Evolutionary conservation across 2,888 invertebrate species (phyloP).

Genomic region (Plebejus anna): DNA sequence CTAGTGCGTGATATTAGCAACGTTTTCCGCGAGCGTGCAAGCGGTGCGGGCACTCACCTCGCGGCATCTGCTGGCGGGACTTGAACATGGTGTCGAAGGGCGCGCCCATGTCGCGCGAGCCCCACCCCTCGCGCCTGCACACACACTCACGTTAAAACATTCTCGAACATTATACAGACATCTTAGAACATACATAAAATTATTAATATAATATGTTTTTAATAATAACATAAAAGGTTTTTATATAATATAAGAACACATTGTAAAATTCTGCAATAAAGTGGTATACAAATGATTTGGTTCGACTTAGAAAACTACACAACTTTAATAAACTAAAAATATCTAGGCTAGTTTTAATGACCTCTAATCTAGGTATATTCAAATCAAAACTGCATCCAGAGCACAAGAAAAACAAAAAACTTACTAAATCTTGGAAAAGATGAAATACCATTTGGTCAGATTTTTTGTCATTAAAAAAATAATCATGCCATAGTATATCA

Average conservation of each 20-base stretch:
- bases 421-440: background rate
- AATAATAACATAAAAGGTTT: background rate
- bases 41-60: conserved; percentile 79
- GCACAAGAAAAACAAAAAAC: too few relatives aligned
- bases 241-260: too few relatives aligned
- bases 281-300: too few relatives aligned
- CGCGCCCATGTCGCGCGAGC: conserved; percentile 84
- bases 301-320: too few relatives aligned
- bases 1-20: conserved; percentile 51
- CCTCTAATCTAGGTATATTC: too few relatives aligned
- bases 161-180: background rate
- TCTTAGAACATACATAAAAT: background rate
- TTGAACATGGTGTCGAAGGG: conserved; percentile 87
- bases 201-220: background rate
- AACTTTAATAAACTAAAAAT: too few relatives aligned
- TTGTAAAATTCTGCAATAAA: too few relatives aligned
- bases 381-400: too few relatives aligned
- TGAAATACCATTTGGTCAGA: background rate
- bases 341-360: too few relatives aligned
- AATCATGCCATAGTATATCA: background rate
- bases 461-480: background rate
- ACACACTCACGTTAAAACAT: conserved; percentile 14
- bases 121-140: conserved; percentile 72
- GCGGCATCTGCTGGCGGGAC: conserved; percentile 79
- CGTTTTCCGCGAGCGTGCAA: conserved; percentile 55